These are phyloP conservation scores for Naso thynnoides DNA, from an alignment of 2,797 vertebrate genomes.

Conservation along the genomic window DNA sequence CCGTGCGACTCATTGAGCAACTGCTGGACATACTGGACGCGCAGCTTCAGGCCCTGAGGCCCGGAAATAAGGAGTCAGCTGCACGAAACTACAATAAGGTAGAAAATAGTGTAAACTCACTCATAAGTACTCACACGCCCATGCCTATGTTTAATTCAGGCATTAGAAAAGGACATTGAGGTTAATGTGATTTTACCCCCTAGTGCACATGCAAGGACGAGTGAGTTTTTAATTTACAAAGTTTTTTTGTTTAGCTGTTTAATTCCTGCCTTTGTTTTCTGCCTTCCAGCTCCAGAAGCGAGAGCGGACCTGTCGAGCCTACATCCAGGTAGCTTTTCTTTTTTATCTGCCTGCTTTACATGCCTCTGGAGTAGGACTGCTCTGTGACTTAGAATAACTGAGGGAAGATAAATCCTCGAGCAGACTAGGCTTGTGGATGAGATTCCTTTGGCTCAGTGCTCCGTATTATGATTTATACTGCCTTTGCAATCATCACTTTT, in stretches of 20 bases:
- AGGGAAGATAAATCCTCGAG: conserved; percentile 68
- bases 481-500: conserved; percentile 69
- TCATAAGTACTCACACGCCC: conserved; percentile 15
- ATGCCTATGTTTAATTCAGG: conserved; percentile 35
- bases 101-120: conserved; percentile 24
- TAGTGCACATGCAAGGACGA: conserved; percentile 42
- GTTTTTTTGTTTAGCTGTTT: conserved; percentile 52
- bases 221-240: conserved; percentile 50
- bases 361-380: conserved; percentile 56
- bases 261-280: conserved; percentile 67
- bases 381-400: conserved; percentile 67
- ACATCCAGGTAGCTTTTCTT: conserved; percentile 89
- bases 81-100: conserved; percentile 96
- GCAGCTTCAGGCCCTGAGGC: conserved; percentile 92
- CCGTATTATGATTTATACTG: conserved; percentile 72
- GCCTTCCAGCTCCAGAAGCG: conserved; percentile 91
- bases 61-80: conserved; percentile 92
- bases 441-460: conserved; percentile 67
- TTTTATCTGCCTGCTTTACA: conserved; percentile 71
- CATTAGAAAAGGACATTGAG: conserved; percentile 40
- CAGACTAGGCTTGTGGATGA: conserved; percentile 65
- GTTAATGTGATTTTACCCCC: conserved; percentile 49
- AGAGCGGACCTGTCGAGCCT: conserved; percentile 93
- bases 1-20: conserved; percentile 94
- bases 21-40: conserved; percentile 95